A percentile compares a stretch with the other conserved stretches of the same genome.
Evolutionary conservation across 2,113 vertebrate genomes (phyloP).

Genomic region (Pholis gunnellus): DNA sequence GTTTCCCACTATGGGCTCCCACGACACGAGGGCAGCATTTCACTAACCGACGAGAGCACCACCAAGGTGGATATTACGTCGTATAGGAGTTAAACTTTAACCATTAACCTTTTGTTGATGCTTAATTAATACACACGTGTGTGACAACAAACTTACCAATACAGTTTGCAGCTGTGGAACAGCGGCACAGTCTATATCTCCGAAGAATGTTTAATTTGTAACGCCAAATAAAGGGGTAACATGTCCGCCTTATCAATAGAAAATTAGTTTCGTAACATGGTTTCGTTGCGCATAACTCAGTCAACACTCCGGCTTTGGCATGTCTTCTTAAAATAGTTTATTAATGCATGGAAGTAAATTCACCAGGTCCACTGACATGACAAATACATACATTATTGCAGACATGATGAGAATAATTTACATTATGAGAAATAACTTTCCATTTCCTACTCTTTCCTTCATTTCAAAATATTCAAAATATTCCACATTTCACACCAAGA

Average conservation of each 20-base stretch:
- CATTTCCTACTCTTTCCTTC: not conserved
- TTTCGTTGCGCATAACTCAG: slow-evolving; percentile 42
- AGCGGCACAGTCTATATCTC: not conserved
- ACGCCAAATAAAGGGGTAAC: too few species aligned
- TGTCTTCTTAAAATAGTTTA: slow-evolving; percentile 56
- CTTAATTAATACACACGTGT: not conserved
- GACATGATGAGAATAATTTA: slow-evolving; percentile 3
- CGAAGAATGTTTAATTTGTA: not conserved
- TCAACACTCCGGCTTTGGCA: not conserved
- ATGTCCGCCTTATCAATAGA: not conserved
- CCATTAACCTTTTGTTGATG: not conserved
- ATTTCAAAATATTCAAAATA: slow-evolving; percentile 19
- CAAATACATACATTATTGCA: slow-evolving; percentile 2
- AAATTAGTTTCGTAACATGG: accelerated
- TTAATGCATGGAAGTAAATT: slow-evolving; percentile 52
- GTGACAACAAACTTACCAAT: not conserved
- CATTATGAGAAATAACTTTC: not conserved
- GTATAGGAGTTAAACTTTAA: not conserved
- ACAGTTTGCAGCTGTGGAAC: accelerated
- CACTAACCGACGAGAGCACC: too few species aligned
- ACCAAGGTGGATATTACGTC: not conserved
- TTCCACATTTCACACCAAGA: slow-evolving; percentile 4
- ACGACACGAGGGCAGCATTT: slow-evolving; percentile 48
- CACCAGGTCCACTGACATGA: slow-evolving; percentile 10
- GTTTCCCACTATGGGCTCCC: not conserved